phyloP scores from a whole-genome alignment of 2,888 invertebrate species.

The Ichneumoninae sp. region DNA sequence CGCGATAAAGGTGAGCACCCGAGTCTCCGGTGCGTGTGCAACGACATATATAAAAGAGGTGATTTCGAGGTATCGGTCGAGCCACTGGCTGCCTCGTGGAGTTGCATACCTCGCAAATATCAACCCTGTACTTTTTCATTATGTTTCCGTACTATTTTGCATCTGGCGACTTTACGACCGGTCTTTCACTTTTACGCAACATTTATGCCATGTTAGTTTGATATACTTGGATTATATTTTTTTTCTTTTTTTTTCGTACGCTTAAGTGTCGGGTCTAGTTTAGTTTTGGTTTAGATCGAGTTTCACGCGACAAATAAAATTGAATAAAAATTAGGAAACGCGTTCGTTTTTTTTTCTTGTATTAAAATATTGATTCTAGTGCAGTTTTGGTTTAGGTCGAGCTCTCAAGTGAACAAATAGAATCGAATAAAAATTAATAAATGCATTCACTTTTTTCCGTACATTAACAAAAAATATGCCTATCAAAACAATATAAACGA shows the following conservation, averaged over 20 bases:
- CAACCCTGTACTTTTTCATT: neutral
- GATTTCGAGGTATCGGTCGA: slow-evolving; percentile 29
- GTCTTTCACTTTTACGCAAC: slow-evolving; percentile 4
- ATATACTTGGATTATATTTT: neutral
- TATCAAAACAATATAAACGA: too few relatives aligned
- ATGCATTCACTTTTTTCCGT: too few relatives aligned
- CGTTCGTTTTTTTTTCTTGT: neutral
- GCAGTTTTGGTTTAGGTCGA: neutral
- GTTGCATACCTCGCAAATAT: slow-evolving; percentile 5
- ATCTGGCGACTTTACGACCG: neutral
- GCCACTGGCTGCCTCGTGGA: neutral
- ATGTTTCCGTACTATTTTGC: neutral
- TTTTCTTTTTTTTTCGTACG: neutral
- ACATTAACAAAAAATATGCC: too few relatives aligned
- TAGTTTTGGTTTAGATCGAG: too few relatives aligned
- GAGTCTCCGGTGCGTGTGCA: slow-evolving; percentile 31
- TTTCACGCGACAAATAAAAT: neutral
- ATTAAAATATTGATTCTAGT: too few relatives aligned
- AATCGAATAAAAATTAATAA: too few relatives aligned
- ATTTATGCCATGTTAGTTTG: neutral
- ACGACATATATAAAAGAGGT: slow-evolving; percentile 19
- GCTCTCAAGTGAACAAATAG: neutral
- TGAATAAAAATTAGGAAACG: neutral
- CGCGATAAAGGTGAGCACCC: slow-evolving; percentile 61
- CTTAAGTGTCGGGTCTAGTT: neutral